Evolutionary conservation across 37 sponge, comb jelly and placozoan genomes (phyloP), one percentile per base, ranked within the genome.

Genomic region (Petrosia ficiformis): DNA sequence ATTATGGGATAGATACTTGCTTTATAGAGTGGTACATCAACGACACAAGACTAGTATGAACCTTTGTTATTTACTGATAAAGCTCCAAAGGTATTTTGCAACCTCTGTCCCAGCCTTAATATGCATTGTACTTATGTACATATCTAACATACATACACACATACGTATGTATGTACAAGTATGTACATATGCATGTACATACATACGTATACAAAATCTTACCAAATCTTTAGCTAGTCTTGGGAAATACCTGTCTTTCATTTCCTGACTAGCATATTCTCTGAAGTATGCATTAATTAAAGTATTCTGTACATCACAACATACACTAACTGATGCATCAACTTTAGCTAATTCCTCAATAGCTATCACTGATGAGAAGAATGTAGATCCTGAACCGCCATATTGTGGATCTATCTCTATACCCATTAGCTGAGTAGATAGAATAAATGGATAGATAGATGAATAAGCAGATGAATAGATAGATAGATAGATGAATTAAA

Each of bases 321-420:
- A 26, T 14, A 97, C 97, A 60, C 92, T 89, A n/a, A 93, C 89
- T 33, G 97, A 90, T 26, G 97, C 77, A 38, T 93, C 95, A 35
- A 93, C 97, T 44, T 84, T 87, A 4, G 97, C 95, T 59, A 97
- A 78, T 84, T 93, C 97, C 91, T 97, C 97, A 32, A 97, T 97
- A 14, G 89, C 89, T 32, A 97, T 61, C 1, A 90, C 80, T 57
- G 86, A 80, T 4, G 87, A 44, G 44, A 93, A 88, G 82, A 93
- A 97, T 3, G 86, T 81, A 36, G 89, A 76, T 0, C 89, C 94
- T n/a, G 97, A 41, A 4, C 97, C 97, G 3, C 97, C 97, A 65
- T 89, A 85, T 68, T 90, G 88, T 25, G 82, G 69, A 8, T 85
- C 84, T 29, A 90, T 79, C 68, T 93, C 92, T 32, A 97, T 86